phyloP scores from a whole-genome alignment of 2,888 invertebrate genomes.

The Scaptodrosophila latifasciaeformis region DNA sequence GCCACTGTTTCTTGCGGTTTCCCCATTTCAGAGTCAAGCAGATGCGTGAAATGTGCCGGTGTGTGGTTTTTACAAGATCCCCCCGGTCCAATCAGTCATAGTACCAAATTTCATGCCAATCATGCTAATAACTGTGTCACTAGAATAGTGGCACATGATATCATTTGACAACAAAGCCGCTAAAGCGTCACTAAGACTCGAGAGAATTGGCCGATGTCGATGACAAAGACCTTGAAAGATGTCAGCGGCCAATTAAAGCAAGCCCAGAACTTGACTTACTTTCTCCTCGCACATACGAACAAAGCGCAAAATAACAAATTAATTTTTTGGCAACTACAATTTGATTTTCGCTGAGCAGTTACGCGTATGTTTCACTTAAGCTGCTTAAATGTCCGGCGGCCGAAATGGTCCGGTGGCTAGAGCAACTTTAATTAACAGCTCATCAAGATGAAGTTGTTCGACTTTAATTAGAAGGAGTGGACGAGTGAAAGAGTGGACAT shows the following conservation, averaged over 20 bases:
- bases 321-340: slow-evolving; percentile 38
- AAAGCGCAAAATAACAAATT: slow-evolving; percentile 30
- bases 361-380: slow-evolving; percentile 54
- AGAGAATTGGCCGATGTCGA: slow-evolving; percentile 29
- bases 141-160: slow-evolving; percentile 53
- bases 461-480: slow-evolving; percentile 54
- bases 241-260: slow-evolving; percentile 57
- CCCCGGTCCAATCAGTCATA: slow-evolving; percentile 21
- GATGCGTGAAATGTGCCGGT: slow-evolving; percentile 43
- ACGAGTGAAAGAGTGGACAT: not conserved
- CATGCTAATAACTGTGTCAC: slow-evolving; percentile 66
- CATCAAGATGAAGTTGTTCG: slow-evolving; percentile 63
- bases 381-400: slow-evolving; percentile 40
- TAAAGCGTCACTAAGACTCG: slow-evolving; percentile 51
- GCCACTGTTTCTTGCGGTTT: slow-evolving; percentile 43
- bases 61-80: too few species aligned
- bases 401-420: slow-evolving; percentile 20
- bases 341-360: slow-evolving; percentile 35
- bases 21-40: slow-evolving; percentile 23
- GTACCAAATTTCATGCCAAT: slow-evolving; percentile 56
- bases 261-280: slow-evolving; percentile 59
- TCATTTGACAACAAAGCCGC: not conserved
- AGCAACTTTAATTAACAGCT: slow-evolving; percentile 63
- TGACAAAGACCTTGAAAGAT: slow-evolving; percentile 53
- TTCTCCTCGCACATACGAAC: slow-evolving; percentile 36